Base-by-base conservation (phyloP, 1,140 invertebrate species). In the Galendromus occidentalis region DNA sequence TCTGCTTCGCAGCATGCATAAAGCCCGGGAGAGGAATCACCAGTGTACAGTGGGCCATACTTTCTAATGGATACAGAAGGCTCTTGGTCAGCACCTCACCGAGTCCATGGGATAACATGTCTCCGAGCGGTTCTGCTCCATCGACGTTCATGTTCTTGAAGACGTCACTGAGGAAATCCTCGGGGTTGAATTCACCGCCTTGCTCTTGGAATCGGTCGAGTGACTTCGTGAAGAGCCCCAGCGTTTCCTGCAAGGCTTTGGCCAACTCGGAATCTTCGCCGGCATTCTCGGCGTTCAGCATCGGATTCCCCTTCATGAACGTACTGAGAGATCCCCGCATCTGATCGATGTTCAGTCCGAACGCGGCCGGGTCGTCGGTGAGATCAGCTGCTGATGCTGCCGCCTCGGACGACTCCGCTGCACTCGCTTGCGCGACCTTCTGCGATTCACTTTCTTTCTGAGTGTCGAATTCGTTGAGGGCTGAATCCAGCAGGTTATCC, bases 81-180 rank as follows among this genome's bases (percentile, higher is more conserved):
- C 93, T 89, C 74, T 92, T 91, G 0, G 88, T 91, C 1, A 93
- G 76, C 41, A 93, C 75, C 18, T 68, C 69, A 20, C 77, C 77
- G 9, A 68, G 68, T n/a, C 70, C 69, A 29, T 69, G 69, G 18
- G 68, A 68, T 39, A 39, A 39, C 25, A 47, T 65, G 41, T 68
- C 70, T 6, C 68, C 67, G 7, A 66, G 71, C 7, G 76, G 75
- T 14, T 77, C 70, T 29, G 70, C 73, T 7, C 72, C 69, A 41
- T 66, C 68, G 7, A 71, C 66, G 0, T 65, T 64, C 5, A 65
- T 71, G 44, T 70, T 69, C 28, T 70, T 69, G 33, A 74, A 70
- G 47, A 72, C 67, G 9, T 39, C 33, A 9, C 33, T 39, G 33
- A 39, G 33, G 33, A 39, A 39, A 39, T 39, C 33, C 9, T 39